Evolutionary conservation across 2,888 invertebrate genomes (phyloP).

Genomic region (Tetanocera ferruginea): DNA sequence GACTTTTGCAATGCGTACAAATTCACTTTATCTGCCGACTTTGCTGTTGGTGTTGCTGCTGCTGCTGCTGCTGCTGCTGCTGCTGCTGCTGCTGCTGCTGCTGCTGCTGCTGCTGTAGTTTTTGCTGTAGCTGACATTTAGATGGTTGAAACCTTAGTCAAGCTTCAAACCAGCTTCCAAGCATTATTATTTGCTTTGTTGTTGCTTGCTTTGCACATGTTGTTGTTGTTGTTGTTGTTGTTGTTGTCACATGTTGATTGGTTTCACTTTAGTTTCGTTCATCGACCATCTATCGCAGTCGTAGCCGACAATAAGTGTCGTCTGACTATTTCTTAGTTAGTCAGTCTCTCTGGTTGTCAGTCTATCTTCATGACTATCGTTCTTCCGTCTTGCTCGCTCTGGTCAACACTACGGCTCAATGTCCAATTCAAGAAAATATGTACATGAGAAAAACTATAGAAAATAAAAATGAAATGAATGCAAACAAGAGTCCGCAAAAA

Average conservation of each 20-base stretch:
- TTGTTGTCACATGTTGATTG: neutral
- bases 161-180: neutral
- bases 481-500: neutral
- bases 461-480: neutral
- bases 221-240: neutral
- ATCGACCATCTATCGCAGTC: too few species aligned
- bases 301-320: too few species aligned
- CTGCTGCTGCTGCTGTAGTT: neutral
- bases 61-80: neutral
- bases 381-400: neutral
- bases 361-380: neutral
- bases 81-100: conserved; percentile 1
- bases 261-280: neutral
- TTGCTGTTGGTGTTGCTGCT: neutral
- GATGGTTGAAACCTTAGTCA: neutral
- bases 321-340: neutral
- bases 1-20: conserved; percentile 13
- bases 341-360: conserved; percentile 17
- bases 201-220: neutral
- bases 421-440: neutral
- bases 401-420: too few species aligned
- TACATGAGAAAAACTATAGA: neutral
- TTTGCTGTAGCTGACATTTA: neutral
- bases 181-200: neutral
- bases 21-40: conserved; percentile 21